Base-by-base conservation (phyloP, 2,797 vertebrate species). In the Betta splendens region DNA sequence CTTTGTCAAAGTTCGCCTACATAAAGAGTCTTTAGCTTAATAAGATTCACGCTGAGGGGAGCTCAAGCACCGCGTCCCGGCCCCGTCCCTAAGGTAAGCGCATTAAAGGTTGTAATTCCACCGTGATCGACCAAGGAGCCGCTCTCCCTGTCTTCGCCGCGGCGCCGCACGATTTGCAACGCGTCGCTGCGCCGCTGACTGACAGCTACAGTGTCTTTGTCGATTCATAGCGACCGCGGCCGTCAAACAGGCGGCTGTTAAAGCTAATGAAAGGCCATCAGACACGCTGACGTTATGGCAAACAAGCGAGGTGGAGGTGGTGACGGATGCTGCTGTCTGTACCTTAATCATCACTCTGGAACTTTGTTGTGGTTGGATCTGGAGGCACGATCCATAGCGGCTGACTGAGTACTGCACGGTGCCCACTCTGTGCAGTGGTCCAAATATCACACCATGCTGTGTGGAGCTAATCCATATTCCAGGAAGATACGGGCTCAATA, bases 81-180 rank as follows among this genome's bases (percentile, higher is more conserved):
- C 25, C 15, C 52, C 29, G 44, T 46, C 44, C 6, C 9, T 22
- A 71, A 85, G 85, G 88, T 89, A 87, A 86, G 85, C 23, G 47
- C 71, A 52, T 20, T 64, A 22, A 57, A 56, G 55, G 7, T 29
- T 39, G 10, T 55, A 1, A n/a, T 60, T 60, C 7, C 21, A 28
- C 23, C 25, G 28, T 21, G 15, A 36, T 1, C 8, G 12, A 42
- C 42, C 10, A 63, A 50, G 21, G 3, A 51, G 20, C 10, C 6
- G n/a, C 28, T 66, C 0, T 48, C 3, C 0, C 8, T 15, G 16
- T 50, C 38, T 53, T 49, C 15, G n/a, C n/a, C n/a, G n/a, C n/a
- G n/a, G n/a, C n/a, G n/a, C n/a, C n/a, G n/a, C n/a, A n/a, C n/a
- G n/a, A n/a, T n/a, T n/a, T n/a, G n/a, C n/a, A n/a, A n/a, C n/a